Conservation (phyloP, 2,797 vertebrate species). For the Argentina silus region DNA sequence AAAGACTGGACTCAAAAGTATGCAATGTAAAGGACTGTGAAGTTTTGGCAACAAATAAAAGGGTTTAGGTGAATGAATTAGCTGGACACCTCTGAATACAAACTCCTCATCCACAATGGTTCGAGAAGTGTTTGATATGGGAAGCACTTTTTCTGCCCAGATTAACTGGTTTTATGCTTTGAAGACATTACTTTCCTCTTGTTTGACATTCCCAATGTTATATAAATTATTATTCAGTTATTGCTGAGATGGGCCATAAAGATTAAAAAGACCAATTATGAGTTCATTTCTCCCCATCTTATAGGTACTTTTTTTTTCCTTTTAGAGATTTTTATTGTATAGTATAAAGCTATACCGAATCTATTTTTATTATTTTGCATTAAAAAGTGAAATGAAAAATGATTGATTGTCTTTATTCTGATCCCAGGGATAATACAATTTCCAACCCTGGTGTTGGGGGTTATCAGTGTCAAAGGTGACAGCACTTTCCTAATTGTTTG, state of each 20-base stretch:
- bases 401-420: constrained; percentile 17
- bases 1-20: constrained; percentile 78
- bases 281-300: constrained; percentile 33
- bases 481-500: too few relatives aligned
- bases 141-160: constrained; percentile 64
- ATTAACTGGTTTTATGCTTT: constrained; percentile 38
- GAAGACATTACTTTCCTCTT: constrained; percentile 42
- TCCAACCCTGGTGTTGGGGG: background rate
- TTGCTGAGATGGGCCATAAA: constrained; percentile 46
- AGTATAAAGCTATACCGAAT: constrained; percentile 61
- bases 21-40: constrained; percentile 71
- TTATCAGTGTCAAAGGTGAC: too few relatives aligned
- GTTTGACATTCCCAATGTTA: constrained; percentile 52
- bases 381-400: constrained; percentile 62
- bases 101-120: constrained; percentile 61
- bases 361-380: constrained; percentile 75
- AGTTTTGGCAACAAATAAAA: constrained; percentile 35
- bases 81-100: constrained; percentile 52
- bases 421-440: background rate
- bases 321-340: constrained; percentile 72
- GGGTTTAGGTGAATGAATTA: constrained; percentile 28
- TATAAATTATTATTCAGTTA: constrained; percentile 45
- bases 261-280: constrained; percentile 15
- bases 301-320: constrained; percentile 51
- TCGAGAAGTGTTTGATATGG: constrained; percentile 61